Conservation (phyloP, 2,888 invertebrate genomes). For the Cheilosia urbana region DNA sequence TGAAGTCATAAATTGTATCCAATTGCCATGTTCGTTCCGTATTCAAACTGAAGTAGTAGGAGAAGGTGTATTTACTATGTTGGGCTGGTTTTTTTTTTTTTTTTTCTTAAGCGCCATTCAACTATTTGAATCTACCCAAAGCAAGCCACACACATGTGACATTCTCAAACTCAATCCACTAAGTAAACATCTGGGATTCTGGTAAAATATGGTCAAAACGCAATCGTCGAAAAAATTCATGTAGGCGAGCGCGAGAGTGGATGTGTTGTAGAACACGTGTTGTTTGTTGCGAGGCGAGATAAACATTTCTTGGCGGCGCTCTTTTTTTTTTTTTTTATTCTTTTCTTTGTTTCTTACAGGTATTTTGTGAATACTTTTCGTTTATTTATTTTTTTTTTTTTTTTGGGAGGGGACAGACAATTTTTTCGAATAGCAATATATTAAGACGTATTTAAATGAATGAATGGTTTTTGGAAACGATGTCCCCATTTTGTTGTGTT, state of each 20-base stretch:
- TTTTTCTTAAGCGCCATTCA: constrained; percentile 60
- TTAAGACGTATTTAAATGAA: constrained; percentile 62
- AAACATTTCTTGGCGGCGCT: constrained; percentile 58
- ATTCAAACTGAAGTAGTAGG: not conserved
- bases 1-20: not conserved
- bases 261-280: constrained; percentile 67
- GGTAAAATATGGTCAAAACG: constrained; percentile 44
- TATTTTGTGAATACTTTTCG: constrained; percentile 10
- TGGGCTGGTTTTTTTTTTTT: constrained; percentile 6
- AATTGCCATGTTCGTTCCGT: not conserved
- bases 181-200: constrained; percentile 59
- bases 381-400: constrained; percentile 6
- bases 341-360: not conserved
- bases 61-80: not conserved
- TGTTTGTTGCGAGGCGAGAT: constrained; percentile 55
- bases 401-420: not conserved
- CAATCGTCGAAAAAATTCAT: constrained; percentile 53
- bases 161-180: constrained; percentile 1
- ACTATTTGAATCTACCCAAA: constrained; percentile 21
- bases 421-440: constrained; percentile 39
- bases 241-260: constrained; percentile 67
- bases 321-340: constrained; percentile 22
- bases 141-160: constrained; percentile 6
- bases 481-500: constrained; percentile 49
- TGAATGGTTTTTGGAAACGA: constrained; percentile 45